Base-by-base conservation (phyloP, 1,140 invertebrate genomes). In the Octopus bimaculoides region DNA sequence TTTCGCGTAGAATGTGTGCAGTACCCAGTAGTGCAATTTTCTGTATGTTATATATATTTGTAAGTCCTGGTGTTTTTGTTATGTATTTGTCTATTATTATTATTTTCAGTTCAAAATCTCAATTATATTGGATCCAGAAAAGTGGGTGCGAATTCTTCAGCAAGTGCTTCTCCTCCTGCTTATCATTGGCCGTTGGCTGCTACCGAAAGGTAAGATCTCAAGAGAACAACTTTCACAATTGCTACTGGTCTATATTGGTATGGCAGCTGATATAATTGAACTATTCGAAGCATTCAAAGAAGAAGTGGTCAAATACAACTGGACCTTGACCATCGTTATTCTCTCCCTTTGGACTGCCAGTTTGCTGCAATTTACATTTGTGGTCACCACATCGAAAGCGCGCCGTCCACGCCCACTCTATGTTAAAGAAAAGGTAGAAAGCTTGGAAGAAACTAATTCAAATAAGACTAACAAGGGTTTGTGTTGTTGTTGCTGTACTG, bases 181-280 rank as follows among this genome's bases (percentile, higher is more conserved):
- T 10, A 96, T 96, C 83, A 93, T 96, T 74, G 95, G 95, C 3
- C 91, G 95, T 56, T 96, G 96, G 86, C 92, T 97, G 90, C 90
- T 97, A 78, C 95, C 96, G 3, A 96, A 96, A 85, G 96, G 96
- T n/a, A 95, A 96, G 80, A 91, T 97, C 5, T 96, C 95, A 0
- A 92, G 96, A 26, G 96, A 97, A 87, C 95, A 97, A 89, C 90
- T 97, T 4, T 96, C 96, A 56, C 96, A 97, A 85, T 90, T 98
- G 26, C 89, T 98, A 1, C 90, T 97, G 1, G 96, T 92, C 17
- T 92, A 93, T 85, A 92, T 92, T 78, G 92, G 92, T 53, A 96
- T 95, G 5, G 96, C 96, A 0, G 96, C 96, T 0, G 96, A 97
- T 87, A 97, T 97, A 76, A 96, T 97, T 66, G 96, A 97, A 88